Percentiles rank a stretch among this genome's conserved stretches.
phyloP scores from a whole-genome alignment of 1,140 invertebrate genomes.

The Phymorhynchus buccinoides region DNA sequence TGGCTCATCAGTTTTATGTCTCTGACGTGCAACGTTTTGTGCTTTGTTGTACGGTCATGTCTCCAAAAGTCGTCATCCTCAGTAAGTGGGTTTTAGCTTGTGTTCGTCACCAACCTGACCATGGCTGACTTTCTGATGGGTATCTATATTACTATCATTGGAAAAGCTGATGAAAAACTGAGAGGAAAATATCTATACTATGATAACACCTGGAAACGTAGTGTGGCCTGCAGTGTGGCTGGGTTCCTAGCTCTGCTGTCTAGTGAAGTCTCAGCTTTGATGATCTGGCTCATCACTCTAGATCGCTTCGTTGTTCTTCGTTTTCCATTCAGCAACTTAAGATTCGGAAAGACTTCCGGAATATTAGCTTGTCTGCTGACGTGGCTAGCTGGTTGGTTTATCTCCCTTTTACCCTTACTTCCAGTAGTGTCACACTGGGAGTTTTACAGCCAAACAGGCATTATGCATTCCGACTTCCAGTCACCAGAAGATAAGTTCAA shows the following conservation, averaged over 20 bases:
- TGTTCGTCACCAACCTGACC: too few relatives aligned
- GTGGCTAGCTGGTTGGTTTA: slow-evolving; percentile 32
- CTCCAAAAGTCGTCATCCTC: too few relatives aligned
- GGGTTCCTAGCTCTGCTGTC: slow-evolving; percentile 59
- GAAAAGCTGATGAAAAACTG: slow-evolving; percentile 53
- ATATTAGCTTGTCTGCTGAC: neutral
- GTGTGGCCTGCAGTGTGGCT: slow-evolving; percentile 51
- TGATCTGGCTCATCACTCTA: slow-evolving; percentile 46
- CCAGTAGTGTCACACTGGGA: slow-evolving; percentile 24
- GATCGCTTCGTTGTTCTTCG: slow-evolving; percentile 57
- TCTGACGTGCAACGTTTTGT: too few relatives aligned
- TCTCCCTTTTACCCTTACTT: slow-evolving; percentile 41
- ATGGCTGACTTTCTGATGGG: slow-evolving; percentile 65
- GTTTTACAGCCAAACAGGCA: slow-evolving; percentile 50
- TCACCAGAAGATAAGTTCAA: neutral
- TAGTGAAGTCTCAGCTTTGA: slow-evolving; percentile 54
- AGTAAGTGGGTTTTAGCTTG: too few relatives aligned
- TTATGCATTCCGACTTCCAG: slow-evolving; percentile 31
- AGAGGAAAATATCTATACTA: slow-evolving; percentile 53
- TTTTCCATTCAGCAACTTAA: slow-evolving; percentile 42
- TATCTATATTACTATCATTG: slow-evolving; percentile 63
- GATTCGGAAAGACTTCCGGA: slow-evolving; percentile 35
- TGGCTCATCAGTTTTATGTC: too few relatives aligned
- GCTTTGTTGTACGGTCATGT: too few relatives aligned
- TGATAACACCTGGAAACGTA: slow-evolving; percentile 53